A percentile compares a stretch with the other conserved stretches of the same genome.
phyloP scores from a whole-genome alignment of 2,797 vertebrate species.

The Gambelia wislizenii region DNA sequence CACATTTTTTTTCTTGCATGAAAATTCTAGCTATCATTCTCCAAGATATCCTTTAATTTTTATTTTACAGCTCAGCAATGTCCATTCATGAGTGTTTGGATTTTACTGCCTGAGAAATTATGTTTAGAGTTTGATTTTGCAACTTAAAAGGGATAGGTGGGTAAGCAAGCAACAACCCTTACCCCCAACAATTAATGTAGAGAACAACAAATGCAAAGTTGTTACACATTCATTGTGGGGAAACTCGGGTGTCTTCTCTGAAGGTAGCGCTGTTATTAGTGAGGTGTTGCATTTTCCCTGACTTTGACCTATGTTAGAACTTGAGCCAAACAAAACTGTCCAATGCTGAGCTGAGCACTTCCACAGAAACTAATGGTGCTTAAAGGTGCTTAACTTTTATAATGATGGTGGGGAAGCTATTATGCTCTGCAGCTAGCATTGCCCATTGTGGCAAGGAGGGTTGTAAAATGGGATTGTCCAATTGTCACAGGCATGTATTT shows the following conservation, averaged over 20 bases:
- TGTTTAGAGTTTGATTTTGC: not conserved
- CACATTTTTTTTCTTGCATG: not conserved
- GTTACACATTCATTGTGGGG: no score
- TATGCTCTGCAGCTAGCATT: not conserved
- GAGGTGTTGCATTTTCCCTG: not conserved
- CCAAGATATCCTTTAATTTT: not conserved
- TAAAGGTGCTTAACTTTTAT: not conserved
- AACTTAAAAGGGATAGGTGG: not conserved
- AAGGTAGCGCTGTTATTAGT: not conserved
- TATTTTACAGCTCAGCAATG: no score
- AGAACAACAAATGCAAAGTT: not conserved
- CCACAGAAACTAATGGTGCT: not conserved
- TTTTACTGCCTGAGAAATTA: not conserved
- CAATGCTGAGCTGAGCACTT: not conserved
- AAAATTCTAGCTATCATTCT: not conserved
- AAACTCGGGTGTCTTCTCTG: not conserved
- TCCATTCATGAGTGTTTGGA: not conserved
- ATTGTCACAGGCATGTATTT: not conserved
- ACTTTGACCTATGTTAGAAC: not conserved
- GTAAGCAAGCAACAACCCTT: not conserved
- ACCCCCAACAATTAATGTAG: not conserved
- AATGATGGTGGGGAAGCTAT: not conserved
- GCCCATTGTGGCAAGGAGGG: not conserved
- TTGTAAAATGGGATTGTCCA: not conserved
- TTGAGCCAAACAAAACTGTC: not conserved